phyloP scores from a whole-genome alignment of 2,888 invertebrate genomes.

The Synergus gifuensis region DNA sequence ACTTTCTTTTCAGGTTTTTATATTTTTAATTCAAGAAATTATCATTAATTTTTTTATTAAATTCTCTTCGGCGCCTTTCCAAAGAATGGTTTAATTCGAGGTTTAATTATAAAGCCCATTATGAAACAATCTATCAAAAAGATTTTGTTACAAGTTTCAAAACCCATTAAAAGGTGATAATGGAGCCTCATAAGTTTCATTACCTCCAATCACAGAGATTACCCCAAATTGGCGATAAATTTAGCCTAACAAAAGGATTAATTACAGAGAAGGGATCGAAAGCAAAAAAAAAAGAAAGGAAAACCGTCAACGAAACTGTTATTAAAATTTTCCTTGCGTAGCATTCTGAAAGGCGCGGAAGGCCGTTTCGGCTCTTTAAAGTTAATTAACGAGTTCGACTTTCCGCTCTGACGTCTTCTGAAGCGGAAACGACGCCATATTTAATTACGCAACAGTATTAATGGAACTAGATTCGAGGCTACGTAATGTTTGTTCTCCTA shows the following conservation, averaged over 20 bases:
- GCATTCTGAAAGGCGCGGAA: constrained; percentile 15
- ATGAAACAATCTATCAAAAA: constrained; percentile 10
- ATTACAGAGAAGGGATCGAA: neutral
- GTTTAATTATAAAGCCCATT: neutral
- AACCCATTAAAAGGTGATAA: constrained; percentile 25
- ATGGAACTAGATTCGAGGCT: constrained; percentile 25
- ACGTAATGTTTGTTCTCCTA: neutral
- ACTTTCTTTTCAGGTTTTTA: no score
- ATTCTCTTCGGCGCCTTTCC: neutral
- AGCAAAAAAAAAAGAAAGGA: neutral
- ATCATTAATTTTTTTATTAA: neutral
- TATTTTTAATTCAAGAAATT: no score
- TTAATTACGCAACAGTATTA: constrained; percentile 40
- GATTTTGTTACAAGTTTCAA: neutral
- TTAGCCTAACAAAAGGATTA: neutral
- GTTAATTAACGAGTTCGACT: constrained; percentile 40
- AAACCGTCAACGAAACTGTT: neutral
- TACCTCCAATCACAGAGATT: neutral
- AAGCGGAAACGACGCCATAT: constrained; percentile 38
- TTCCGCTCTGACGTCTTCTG: constrained; percentile 36
- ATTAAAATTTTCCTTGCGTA: constrained; percentile 18
- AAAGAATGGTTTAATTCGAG: neutral
- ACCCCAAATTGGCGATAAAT: constrained; percentile 5
- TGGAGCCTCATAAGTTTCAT: constrained; percentile 1
- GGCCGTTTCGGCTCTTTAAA: constrained; percentile 35